Evolutionary conservation across 2,888 invertebrate species (phyloP).

Genomic region (Panopea generosa): DNA sequence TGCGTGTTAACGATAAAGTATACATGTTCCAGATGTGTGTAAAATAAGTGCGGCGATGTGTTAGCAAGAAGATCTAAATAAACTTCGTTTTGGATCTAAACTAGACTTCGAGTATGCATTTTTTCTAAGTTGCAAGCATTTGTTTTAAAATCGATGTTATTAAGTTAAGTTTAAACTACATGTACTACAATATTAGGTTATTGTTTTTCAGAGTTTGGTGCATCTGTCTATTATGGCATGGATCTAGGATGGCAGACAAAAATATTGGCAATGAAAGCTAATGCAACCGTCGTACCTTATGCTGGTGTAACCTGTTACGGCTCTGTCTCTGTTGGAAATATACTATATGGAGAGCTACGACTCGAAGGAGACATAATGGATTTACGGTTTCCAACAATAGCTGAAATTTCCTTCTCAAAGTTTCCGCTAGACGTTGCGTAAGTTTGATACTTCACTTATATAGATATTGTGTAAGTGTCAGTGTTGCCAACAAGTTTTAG

Average conservation of each 20-base stretch:
- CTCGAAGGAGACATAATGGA: slow-evolving; percentile 70
- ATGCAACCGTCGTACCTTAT: slow-evolving; percentile 59
- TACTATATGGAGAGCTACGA: slow-evolving; percentile 65
- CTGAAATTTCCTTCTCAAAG: slow-evolving; percentile 71
- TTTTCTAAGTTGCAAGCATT: too few relatives aligned
- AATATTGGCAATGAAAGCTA: slow-evolving; percentile 60
- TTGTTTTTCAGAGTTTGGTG: slow-evolving; percentile 61
- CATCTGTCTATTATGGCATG: slow-evolving; percentile 69
- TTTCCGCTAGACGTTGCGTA: slow-evolving; percentile 77
- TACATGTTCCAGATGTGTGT: too few relatives aligned
- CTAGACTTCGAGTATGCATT: too few relatives aligned
- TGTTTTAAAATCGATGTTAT: too few relatives aligned
- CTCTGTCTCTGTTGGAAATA: slow-evolving; percentile 61
- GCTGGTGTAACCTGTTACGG: slow-evolving; percentile 64
- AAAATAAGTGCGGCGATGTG: too few relatives aligned
- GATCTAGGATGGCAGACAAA: slow-evolving; percentile 64
- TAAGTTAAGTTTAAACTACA: too few relatives aligned
- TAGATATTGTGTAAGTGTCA: too few relatives aligned
- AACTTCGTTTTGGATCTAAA: too few relatives aligned
- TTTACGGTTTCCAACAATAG: slow-evolving; percentile 68
- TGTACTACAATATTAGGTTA: background rate
- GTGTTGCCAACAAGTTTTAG: background rate
- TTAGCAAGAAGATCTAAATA: too few relatives aligned
- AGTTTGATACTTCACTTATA: too few relatives aligned
- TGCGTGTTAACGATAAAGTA: too few relatives aligned